These are phyloP conservation scores for Notolepis coatsorum DNA, from an alignment of 2,797 vertebrate species.

Conservation along the genomic window DNA sequence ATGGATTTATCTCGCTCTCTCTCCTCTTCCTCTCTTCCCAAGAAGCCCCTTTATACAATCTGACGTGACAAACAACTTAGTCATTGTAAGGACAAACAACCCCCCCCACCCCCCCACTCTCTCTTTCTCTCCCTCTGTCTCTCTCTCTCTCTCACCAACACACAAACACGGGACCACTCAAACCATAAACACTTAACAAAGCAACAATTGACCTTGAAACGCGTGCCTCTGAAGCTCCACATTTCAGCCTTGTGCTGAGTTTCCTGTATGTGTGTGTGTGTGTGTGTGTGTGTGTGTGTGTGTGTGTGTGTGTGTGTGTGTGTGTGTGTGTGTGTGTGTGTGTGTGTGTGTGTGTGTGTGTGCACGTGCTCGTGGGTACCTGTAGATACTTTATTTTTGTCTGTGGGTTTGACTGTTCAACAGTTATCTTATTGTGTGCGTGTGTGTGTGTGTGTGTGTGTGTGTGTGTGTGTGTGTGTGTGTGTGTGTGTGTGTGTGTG, in stretches of 20 bases:
- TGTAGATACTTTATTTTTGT: no score
- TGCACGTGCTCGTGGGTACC: no score
- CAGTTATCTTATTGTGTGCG: no score
- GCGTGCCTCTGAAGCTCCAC: slow-evolving; percentile 26
- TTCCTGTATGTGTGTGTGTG: no score
- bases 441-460: slow-evolving; percentile 13
- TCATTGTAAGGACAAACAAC: slow-evolving; percentile 80
- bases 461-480: background rate
- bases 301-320: no score
- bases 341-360: no score
- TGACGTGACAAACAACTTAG: slow-evolving; percentile 85
- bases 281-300: no score
- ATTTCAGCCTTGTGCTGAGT: slow-evolving; percentile 30
- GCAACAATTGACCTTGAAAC: slow-evolving; percentile 55
- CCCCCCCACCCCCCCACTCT: slow-evolving; percentile 26
- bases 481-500: slow-evolving; percentile 16
- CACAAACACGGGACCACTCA: slow-evolving; percentile 55
- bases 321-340: no score
- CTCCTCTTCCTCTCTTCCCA: slow-evolving; percentile 25
- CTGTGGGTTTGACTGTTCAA: no score
- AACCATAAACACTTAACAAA: slow-evolving; percentile 46
- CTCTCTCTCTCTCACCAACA: slow-evolving; percentile 37
- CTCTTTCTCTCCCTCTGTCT: slow-evolving; percentile 52
- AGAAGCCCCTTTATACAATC: slow-evolving; percentile 69
- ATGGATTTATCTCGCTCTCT: slow-evolving; percentile 68